Evolutionary conservation across 2,888 invertebrate species (phyloP).

Genomic region (Parascotia fuliginaria): DNA sequence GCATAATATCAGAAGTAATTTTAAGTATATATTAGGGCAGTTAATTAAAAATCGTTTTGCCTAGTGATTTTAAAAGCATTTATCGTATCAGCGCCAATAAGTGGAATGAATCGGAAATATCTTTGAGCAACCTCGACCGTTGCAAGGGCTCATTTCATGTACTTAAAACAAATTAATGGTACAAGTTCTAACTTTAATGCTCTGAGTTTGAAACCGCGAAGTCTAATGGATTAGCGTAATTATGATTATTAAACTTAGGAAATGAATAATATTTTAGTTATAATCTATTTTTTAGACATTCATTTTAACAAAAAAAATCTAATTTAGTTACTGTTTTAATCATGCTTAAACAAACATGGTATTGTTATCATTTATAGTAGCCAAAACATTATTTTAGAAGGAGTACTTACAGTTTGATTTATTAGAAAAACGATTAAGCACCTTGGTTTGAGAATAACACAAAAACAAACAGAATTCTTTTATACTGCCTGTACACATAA

Average conservation of each 20-base stretch:
- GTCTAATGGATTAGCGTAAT: constrained; percentile 29
- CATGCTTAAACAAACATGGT: too few relatives aligned
- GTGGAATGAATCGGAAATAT: constrained; percentile 37
- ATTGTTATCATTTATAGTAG: too few relatives aligned
- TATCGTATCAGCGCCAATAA: constrained; percentile 12
- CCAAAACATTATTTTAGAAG: too few relatives aligned
- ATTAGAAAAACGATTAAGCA: too few relatives aligned
- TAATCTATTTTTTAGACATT: neutral
- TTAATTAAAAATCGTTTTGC: neutral
- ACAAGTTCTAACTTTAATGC: constrained; percentile 51
- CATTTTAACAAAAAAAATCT: too few relatives aligned
- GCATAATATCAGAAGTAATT: too few relatives aligned
- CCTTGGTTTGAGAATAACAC: too few relatives aligned
- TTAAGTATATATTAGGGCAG: too few relatives aligned
- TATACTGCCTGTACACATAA: too few relatives aligned
- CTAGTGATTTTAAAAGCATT: neutral
- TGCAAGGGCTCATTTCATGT: constrained; percentile 52
- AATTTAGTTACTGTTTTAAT: too few relatives aligned
- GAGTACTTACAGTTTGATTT: too few relatives aligned
- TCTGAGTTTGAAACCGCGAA: constrained; percentile 33
- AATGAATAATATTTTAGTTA: neutral
- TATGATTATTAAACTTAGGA: constrained; percentile 4
- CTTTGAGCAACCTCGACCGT: constrained; percentile 50
- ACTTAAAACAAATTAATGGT: constrained; percentile 56
- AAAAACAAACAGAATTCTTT: too few relatives aligned